phyloP scores from a whole-genome alignment of 2,888 invertebrate genomes.

The Oeneis ivallda region DNA sequence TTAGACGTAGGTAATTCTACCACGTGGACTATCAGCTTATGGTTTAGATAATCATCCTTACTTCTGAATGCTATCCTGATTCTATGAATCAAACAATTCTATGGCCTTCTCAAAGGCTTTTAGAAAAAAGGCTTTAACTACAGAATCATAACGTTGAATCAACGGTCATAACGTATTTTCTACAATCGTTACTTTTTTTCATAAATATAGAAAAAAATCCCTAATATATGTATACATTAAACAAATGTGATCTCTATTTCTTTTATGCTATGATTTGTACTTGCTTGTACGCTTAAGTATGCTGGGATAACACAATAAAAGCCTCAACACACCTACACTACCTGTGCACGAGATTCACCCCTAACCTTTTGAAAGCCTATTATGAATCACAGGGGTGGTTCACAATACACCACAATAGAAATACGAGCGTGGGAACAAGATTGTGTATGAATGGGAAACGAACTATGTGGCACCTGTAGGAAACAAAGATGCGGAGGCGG shows the following conservation, averaged over 20 bases:
- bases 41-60: not conserved
- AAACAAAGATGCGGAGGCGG: slow-evolving; percentile 45
- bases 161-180: slow-evolving; percentile 67
- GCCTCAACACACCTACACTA: slow-evolving; percentile 47
- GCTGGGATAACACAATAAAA: slow-evolving; percentile 6
- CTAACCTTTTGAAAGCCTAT: slow-evolving; percentile 59
- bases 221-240: not conserved
- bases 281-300: slow-evolving; percentile 1
- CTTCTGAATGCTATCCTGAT: not conserved
- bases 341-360: slow-evolving; percentile 67
- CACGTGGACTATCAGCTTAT: not conserved
- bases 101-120: not conserved
- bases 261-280: slow-evolving; percentile 11
- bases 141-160: slow-evolving; percentile 37
- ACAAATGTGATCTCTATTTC: not conserved
- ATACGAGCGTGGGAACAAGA: slow-evolving; percentile 68
- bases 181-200: slow-evolving; percentile 28
- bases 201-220: slow-evolving; percentile 16
- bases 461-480: slow-evolving; percentile 65
- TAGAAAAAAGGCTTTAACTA: slow-evolving; percentile 5
- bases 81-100: not conserved
- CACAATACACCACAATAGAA: slow-evolving; percentile 54
- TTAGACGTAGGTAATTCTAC: no score
- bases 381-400: slow-evolving; percentile 62
- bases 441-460: slow-evolving; percentile 55